Evolutionary conservation across 2,888 invertebrate species (phyloP).

Genomic region (Nymphalis polychloros): DNA sequence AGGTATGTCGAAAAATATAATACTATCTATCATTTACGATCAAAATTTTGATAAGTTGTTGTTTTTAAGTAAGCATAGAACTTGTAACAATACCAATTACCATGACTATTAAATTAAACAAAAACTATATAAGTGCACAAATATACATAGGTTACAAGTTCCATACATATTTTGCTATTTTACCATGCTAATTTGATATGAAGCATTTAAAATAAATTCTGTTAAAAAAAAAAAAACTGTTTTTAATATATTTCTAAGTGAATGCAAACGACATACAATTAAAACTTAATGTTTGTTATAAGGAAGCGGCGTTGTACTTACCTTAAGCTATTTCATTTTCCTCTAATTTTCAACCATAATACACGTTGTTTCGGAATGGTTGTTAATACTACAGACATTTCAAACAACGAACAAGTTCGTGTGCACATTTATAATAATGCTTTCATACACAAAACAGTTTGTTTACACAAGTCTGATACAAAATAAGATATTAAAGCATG

Average conservation of each 20-base stretch:
- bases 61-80: too few relatives aligned
- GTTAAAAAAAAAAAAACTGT: too few relatives aligned
- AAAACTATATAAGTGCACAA: too few relatives aligned
- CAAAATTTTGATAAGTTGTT: too few relatives aligned
- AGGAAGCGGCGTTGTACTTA: constrained; percentile 42
- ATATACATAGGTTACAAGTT: too few relatives aligned
- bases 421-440: constrained; percentile 43
- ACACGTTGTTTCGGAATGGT: constrained; percentile 29
- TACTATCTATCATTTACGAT: too few relatives aligned
- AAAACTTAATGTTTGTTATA: constrained; percentile 1
- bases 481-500: constrained; percentile 65
- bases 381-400: constrained; percentile 29
- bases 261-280: neutral
- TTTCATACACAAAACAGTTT: constrained; percentile 63
- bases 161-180: too few relatives aligned
- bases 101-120: too few relatives aligned
- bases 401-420: constrained; percentile 48
- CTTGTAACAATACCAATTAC: too few relatives aligned
- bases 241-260: neutral
- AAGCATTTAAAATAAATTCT: too few relatives aligned
- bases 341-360: constrained; percentile 28
- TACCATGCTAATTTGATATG: too few relatives aligned
- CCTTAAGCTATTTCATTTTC: constrained; percentile 46
- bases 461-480: constrained; percentile 70
- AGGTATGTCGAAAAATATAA: too few relatives aligned